Evolutionary conservation across 2,888 invertebrate species (phyloP), one percentile per base, ranked within the genome.

Genomic region (Molorchus minor): DNA sequence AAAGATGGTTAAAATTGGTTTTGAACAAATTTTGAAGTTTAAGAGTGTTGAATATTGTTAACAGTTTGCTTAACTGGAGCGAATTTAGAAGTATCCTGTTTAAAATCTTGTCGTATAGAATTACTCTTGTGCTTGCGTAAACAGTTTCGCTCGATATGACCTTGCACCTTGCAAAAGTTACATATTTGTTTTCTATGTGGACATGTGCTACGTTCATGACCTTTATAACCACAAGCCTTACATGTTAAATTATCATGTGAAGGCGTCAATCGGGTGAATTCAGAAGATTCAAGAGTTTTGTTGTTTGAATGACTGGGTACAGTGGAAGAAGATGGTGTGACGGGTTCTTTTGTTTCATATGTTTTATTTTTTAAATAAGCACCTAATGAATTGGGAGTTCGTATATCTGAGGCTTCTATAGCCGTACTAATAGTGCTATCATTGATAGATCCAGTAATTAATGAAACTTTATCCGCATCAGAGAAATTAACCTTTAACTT

Each of bases 1-100:
- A 45, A 58, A 67, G 19, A 67, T 53, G 43, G 21, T 15, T 25
- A 59, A 41, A 63, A 35, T 38, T 66, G 67, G n/a, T n/a, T 47
- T 58, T 46, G 2, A 46, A 46, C 16, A 33, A 52, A 13, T 63
- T 60, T 17, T 20, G n/a, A 0, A 44, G 1, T 53, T 58, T 63
- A 1, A 65, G 21, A 7, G 21, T 3, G 8, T 65, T 20, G 2
- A 65, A 19, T 17, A 58, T 53, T 15, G 15, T 43, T 21, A n/a
- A 43, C 12, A 43, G 3, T 43, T 20, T 43, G 25, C 8, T 25
- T 25, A 25, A 25, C 25, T 8, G 25, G 25, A 4, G 25, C 25
- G 25, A 8, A 25, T 8, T 25, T 25, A 25, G 25, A 25, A 8
- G 4, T 5, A 5, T 8, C 5, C 8, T 4, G 4, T 25, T 25